Base-by-base conservation (phyloP, 2,113 vertebrate genomes). In the Indicator indicator region DNA sequence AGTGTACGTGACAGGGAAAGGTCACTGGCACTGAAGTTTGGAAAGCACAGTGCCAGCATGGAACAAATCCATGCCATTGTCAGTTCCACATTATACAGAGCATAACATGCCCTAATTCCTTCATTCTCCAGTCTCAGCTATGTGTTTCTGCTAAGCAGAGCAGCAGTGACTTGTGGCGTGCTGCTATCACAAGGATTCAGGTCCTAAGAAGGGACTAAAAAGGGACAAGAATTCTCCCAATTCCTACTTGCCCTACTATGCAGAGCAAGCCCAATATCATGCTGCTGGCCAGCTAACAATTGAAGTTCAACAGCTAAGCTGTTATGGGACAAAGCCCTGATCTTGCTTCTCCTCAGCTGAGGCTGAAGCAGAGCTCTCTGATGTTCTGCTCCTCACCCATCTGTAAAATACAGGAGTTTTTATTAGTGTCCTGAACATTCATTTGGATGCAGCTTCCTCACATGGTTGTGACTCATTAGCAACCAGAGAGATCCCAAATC, bases 21-120 rank as follows among this genome's bases (percentile, higher is more conserved):
- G 84, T 83, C 77, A 44, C 23, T 23, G 44, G 67, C 40, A 36
- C 68, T 54, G 16, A n/a, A 12, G 6, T 52, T 52, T 12, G 26
- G 73, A 77, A 81, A 73, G 65, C 44, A n/a, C 40, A 48, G 6
- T 5, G 52, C 71, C 18, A 58, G 40, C 80, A 55, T 2, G 38
- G 74, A 88, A 36, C 54, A 86, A 68, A 50, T 12, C 58, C 14
- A 1, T 0, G 0, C 30, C 2, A 2, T 3, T 71, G 76, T 58
- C 58, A 72, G 78, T 14, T 88, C 86, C 28, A 1, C 3, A 8
- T 3, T 2, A 46, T 1, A 65, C 65, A 42, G 19, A 81, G 75
- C 83, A 30, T 3, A 60, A 65, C 55, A 50, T 19, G 79, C 83
- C 65, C 83, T 9, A 76, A 62, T 94, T 88, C 80, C 80, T 85